Conservation (phyloP, 2,888 invertebrate species). For the Chymomyza amoena region DNA sequence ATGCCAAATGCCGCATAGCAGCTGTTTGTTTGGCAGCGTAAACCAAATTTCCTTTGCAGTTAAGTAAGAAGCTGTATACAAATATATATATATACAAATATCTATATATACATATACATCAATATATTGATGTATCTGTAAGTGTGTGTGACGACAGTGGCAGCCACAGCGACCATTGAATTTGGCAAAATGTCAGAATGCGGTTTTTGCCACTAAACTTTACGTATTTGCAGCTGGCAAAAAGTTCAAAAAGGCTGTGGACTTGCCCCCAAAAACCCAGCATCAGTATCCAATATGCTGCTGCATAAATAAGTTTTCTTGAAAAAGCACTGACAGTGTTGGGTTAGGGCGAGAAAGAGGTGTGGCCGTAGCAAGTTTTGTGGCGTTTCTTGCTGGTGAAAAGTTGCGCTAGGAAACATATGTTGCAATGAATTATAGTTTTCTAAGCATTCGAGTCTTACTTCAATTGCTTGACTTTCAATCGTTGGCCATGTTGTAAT, state of each 20-base stretch:
- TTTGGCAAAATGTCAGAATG: conserved; percentile 70
- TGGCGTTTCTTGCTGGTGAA: conserved; percentile 27
- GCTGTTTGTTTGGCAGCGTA: not conserved
- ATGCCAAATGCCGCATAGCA: not conserved
- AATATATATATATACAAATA: conserved; percentile 3
- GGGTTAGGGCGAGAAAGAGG: not conserved
- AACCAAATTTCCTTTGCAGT: not conserved
- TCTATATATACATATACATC: not conserved
- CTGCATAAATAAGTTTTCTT: conserved; percentile 61
- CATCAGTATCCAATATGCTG: conserved; percentile 19
- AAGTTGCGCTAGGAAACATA: conserved; percentile 63
- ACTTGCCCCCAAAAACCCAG: not conserved
- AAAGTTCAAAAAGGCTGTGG: conserved; percentile 63
- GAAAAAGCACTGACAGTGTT: not conserved
- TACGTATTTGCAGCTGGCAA: conserved; percentile 36
- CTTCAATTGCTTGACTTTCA: not conserved
- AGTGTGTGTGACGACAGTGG: not conserved
- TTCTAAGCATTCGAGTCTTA: conserved; percentile 37
- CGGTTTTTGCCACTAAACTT: conserved; percentile 60
- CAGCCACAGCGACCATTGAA: conserved; percentile 33
- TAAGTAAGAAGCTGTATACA: conserved; percentile 12
- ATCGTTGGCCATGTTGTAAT: conserved; percentile 42
- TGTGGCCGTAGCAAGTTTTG: not conserved
- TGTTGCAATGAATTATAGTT: conserved; percentile 71
- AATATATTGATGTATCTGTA: conserved; percentile 8